phyloP scores from a whole-genome alignment of 2,113 vertebrate genomes.

The Hystrix brachyura region DNA sequence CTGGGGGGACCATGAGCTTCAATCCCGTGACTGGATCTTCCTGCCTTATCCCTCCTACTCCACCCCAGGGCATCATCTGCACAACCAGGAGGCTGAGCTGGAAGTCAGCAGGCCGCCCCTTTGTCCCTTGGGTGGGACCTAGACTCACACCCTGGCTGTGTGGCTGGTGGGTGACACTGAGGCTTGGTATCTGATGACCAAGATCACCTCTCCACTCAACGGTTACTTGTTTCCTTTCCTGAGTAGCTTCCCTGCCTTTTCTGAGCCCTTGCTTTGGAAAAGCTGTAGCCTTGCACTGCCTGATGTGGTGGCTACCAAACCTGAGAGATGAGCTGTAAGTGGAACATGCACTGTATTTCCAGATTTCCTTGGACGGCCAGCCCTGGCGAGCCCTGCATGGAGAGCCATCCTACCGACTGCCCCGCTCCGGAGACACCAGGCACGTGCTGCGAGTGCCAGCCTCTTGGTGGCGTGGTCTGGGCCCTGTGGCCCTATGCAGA shows the following conservation, averaged over 20 bases:
- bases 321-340: accelerated
- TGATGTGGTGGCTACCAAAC: background rate
- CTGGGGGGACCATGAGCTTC: background rate
- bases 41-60: background rate
- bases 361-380: background rate
- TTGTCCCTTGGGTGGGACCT: accelerated
- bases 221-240: background rate
- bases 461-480: background rate
- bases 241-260: background rate
- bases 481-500: accelerated
- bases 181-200: background rate
- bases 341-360: background rate
- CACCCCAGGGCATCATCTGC: background rate
- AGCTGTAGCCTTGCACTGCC: background rate
- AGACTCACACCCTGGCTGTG: background rate
- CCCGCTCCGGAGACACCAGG: background rate
- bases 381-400: background rate
- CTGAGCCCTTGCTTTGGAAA: background rate
- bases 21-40: background rate
- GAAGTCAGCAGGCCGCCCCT: background rate
- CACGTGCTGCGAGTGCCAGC: background rate
- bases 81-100: background rate
- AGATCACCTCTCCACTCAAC: background rate
- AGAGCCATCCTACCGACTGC: background rate
- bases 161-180: background rate